Conservation (phyloP, 1,140 invertebrate species). For the Acyrthosiphon pisum region DNA sequence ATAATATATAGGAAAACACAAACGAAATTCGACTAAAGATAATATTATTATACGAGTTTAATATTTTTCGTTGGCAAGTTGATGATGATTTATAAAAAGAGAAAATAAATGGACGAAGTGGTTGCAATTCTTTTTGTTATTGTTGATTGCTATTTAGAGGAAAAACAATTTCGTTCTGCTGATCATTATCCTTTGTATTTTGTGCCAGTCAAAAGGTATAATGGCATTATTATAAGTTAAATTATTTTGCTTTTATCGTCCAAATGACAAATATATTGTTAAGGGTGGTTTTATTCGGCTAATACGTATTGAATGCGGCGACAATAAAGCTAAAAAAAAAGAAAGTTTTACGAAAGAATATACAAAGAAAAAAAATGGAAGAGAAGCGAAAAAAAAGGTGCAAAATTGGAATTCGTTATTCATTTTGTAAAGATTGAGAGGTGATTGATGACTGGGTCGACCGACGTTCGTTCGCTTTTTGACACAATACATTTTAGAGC, state of each 20-base stretch:
- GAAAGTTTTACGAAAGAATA: slow-evolving; percentile 21
- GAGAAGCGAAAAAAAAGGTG: slow-evolving; percentile 18
- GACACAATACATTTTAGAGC: slow-evolving; percentile 45
- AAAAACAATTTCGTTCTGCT: neutral
- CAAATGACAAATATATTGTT: slow-evolving; percentile 18
- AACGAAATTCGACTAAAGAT: neutral
- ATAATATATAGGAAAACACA: neutral
- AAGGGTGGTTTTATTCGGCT: neutral
- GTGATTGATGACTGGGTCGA: slow-evolving; percentile 46
- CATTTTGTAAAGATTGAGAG: slow-evolving; percentile 56
- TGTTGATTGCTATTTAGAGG: neutral
- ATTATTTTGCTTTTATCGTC: slow-evolving; percentile 15
- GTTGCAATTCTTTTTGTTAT: neutral
- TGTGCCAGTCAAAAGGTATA: slow-evolving; percentile 3
- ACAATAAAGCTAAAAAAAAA: slow-evolving; percentile 33
- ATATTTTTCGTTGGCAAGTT: neutral
- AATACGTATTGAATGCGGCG: slow-evolving; percentile 24
- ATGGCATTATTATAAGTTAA: slow-evolving; percentile 5
- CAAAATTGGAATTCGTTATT: slow-evolving; percentile 54
- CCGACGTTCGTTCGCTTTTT: slow-evolving; percentile 42
- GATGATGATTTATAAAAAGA: neutral
- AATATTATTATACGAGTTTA: neutral
- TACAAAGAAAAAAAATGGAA: neutral
- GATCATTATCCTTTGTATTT: slow-evolving; percentile 33
- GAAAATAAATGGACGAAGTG: neutral